phyloP scores from a whole-genome alignment of 2,113 vertebrate genomes.

The Rhinoptilus africanus region DNA sequence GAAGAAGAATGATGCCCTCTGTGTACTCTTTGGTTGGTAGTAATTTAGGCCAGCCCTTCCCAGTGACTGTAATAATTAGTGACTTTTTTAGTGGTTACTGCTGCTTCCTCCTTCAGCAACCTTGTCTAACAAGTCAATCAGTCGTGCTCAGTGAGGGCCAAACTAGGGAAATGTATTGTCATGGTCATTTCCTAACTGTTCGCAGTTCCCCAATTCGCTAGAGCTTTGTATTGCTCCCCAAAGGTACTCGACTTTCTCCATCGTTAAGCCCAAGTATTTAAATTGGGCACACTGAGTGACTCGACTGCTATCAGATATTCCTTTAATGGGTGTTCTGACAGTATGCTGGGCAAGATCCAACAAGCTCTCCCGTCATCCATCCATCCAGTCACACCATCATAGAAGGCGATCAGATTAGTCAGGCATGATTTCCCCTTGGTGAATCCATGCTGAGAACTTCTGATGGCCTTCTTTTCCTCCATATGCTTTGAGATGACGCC shows the following conservation, averaged over 20 bases:
- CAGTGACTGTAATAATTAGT: neutral
- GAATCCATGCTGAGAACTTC: too few relatives aligned
- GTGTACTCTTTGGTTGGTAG: neutral
- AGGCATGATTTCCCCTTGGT: too few relatives aligned
- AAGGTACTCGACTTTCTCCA: neutral
- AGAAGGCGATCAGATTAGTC: too few relatives aligned
- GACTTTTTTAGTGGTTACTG: neutral
- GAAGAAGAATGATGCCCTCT: neutral
- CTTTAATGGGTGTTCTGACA: neutral
- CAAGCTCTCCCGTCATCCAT: too few relatives aligned
- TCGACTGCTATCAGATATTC: neutral
- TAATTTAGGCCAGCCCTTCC: neutral
- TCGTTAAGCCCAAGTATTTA: neutral
- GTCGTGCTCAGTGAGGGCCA: neutral
- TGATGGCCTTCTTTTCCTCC: too few relatives aligned
- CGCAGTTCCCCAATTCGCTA: neutral
- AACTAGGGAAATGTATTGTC: neutral
- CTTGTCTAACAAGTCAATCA: neutral
- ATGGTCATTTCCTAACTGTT: neutral
- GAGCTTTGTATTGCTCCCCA: neutral
- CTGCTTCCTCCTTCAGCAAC: neutral
- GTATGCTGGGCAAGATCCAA: neutral
- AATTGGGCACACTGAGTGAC: neutral
- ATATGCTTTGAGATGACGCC: too few relatives aligned
- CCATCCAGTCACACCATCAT: too few relatives aligned